Percentiles rank a stretch among this genome's conserved stretches.
phyloP scores from a whole-genome alignment of 2,113 vertebrate species.

The Melanotaenia duboulayi region DNA sequence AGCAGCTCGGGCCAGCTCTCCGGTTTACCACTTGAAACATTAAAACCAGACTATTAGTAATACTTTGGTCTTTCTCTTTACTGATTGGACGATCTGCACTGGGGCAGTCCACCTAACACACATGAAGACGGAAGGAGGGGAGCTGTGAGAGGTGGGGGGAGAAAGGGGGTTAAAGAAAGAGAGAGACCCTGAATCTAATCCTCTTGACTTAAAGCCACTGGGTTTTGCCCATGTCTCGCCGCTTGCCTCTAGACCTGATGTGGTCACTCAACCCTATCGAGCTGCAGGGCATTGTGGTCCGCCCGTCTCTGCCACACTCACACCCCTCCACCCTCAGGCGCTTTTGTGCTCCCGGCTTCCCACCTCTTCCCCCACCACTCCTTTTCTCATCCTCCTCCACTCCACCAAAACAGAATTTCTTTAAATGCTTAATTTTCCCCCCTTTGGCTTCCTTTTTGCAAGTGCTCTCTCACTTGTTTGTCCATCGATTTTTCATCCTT shows the following conservation, averaged over 20 bases:
- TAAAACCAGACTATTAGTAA: slow-evolving; percentile 87
- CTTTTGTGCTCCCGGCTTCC: slow-evolving; percentile 64
- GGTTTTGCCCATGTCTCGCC: slow-evolving; percentile 68
- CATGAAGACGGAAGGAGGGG: slow-evolving; percentile 14
- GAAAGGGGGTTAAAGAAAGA: slow-evolving; percentile 36
- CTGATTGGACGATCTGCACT: slow-evolving; percentile 66
- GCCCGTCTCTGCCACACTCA: slow-evolving; percentile 58
- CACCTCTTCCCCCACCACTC: slow-evolving; percentile 15
- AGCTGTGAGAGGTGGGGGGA: slow-evolving; percentile 6
- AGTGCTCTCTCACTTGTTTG: slow-evolving; percentile 80
- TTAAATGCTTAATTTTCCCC: slow-evolving; percentile 80
- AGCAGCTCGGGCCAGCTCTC: slow-evolving; percentile 69
- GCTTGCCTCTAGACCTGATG: slow-evolving; percentile 76
- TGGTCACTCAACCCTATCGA: slow-evolving; percentile 83
- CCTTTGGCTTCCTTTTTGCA: slow-evolving; percentile 73
- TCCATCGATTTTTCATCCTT: slow-evolving; percentile 82
- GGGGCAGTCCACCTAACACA: slow-evolving; percentile 55
- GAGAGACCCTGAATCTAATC: slow-evolving; percentile 72
- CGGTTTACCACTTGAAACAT: slow-evolving; percentile 85
- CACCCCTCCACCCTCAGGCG: slow-evolving; percentile 69
- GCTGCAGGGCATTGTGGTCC: slow-evolving; percentile 81
- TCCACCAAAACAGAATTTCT: slow-evolving; percentile 72
- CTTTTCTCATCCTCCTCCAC: slow-evolving; percentile 62
- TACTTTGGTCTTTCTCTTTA: slow-evolving; percentile 81
- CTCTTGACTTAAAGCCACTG: slow-evolving; percentile 76